These are phyloP conservation scores for Micoletzkya japonica DNA, from an alignment of 2,888 invertebrate species.

Conservation along the genomic window DNA sequence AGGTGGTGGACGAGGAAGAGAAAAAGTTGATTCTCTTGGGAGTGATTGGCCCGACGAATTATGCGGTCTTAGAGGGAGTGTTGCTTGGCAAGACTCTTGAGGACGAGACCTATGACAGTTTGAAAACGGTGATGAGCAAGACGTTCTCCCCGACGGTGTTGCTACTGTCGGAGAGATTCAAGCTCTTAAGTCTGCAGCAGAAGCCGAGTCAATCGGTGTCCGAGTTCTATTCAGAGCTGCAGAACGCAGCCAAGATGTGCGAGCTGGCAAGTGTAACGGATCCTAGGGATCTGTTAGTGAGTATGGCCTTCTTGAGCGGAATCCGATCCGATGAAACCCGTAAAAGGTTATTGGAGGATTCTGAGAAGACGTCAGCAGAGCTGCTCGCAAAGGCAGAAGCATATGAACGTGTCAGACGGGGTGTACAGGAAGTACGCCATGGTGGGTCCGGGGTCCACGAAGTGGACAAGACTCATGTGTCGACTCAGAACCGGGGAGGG, in stretches of 20 bases:
- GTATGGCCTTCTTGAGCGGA: slow-evolving; percentile 16
- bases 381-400: slow-evolving; percentile 6
- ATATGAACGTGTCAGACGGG: slow-evolving; percentile 10
- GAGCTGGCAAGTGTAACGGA: slow-evolving; percentile 13
- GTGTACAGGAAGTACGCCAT: slow-evolving; percentile 1
- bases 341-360: slow-evolving; percentile 10
- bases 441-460: background rate
- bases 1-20: too few relatives aligned
- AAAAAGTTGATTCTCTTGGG: background rate
- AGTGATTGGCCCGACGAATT: background rate
- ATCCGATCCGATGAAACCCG: background rate
- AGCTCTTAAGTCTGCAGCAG: background rate
- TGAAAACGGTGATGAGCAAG: background rate
- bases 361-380: background rate
- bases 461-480: background rate
- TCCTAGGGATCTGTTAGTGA: background rate
- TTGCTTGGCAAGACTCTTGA: slow-evolving; percentile 4
- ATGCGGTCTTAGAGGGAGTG: slow-evolving; percentile 4
- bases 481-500: too few relatives aligned
- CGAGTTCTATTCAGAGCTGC: slow-evolving; percentile 7
- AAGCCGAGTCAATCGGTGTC: background rate
- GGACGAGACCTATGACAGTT: slow-evolving; percentile 6
- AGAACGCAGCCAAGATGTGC: slow-evolving; percentile 3
- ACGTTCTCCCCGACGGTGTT: slow-evolving; percentile 9
- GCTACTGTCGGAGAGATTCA: slow-evolving; percentile 11